Percentiles rank a stretch among this genome's conserved stretches.
Conservation (phyloP, 2,888 invertebrate species). For the Chouioia cunea region DNA sequence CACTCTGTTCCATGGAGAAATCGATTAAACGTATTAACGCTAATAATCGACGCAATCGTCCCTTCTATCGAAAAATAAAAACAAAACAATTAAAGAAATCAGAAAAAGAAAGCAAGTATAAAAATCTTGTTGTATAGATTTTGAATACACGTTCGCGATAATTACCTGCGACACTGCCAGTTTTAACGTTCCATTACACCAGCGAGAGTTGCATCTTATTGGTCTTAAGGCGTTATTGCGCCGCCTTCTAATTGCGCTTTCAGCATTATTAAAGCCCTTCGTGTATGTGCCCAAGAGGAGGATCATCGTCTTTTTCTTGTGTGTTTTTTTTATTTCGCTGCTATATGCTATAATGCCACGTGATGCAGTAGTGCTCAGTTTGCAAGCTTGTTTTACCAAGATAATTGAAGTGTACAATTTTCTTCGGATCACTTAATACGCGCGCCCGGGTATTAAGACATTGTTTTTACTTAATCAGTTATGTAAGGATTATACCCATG, state of each 20-base stretch:
- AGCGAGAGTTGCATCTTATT: conserved; percentile 63
- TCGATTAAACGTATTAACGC: too few relatives aligned
- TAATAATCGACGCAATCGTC: too few relatives aligned
- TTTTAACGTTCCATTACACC: conserved; percentile 63
- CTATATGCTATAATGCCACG: neutral
- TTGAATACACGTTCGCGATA: conserved; percentile 59
- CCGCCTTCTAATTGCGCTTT: conserved; percentile 62
- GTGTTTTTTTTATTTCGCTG: conserved; percentile 6
- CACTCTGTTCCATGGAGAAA: too few relatives aligned
- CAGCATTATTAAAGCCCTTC: conserved; percentile 62
- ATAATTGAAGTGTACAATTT: too few relatives aligned
- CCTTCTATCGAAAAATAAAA: too few relatives aligned
- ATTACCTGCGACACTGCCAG: conserved; percentile 60
- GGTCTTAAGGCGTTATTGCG: conserved; percentile 65
- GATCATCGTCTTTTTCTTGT: conserved; percentile 13
- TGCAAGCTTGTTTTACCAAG: too few relatives aligned
- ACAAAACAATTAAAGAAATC: too few relatives aligned
- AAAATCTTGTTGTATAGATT: conserved; percentile 51
- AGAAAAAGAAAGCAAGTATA: too few relatives aligned
- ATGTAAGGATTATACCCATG: too few relatives aligned
- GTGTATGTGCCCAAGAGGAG: conserved; percentile 52
- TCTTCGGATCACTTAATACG: too few relatives aligned
- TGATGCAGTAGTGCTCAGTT: neutral
- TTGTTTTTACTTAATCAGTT: too few relatives aligned
- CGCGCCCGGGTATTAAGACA: too few relatives aligned